These are phyloP conservation scores for Vultur gryphus DNA, from an alignment of 2,797 vertebrate genomes.

Conservation along the genomic window DNA sequence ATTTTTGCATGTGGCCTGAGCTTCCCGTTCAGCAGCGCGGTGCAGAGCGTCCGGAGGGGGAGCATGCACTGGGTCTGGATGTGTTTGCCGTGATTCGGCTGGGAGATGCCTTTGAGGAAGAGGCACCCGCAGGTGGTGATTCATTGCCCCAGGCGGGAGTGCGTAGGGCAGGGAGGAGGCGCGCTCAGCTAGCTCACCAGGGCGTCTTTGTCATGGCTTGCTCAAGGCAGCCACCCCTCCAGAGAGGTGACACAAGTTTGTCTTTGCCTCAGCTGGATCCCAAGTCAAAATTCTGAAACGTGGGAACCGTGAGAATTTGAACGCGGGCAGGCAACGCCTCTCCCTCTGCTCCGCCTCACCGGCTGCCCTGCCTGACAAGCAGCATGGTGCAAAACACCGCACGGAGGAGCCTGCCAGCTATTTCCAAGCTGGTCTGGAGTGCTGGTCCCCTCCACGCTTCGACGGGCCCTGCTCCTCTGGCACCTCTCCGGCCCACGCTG, in stretches of 20 bases:
- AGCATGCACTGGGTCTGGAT: not conserved
- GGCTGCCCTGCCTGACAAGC: not conserved
- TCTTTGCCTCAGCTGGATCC: not conserved
- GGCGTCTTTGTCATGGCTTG: not conserved
- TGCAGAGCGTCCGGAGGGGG: not conserved
- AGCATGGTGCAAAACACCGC: accelerated
- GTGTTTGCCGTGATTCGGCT: not conserved
- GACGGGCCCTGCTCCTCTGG: not conserved
- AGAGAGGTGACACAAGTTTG: accelerated
- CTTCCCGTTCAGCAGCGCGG: not conserved
- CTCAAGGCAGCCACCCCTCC: not conserved
- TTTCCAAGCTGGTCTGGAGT: not conserved
- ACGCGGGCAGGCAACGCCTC: not conserved
- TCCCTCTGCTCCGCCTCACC: not conserved
- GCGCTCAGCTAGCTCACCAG: not conserved
- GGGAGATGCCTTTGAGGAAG: not conserved
- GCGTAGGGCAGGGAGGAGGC: not conserved
- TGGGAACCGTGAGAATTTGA: not conserved
- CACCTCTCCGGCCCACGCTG: not conserved
- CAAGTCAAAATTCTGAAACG: not conserved
- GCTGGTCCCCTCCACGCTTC: accelerated
- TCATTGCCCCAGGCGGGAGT: not conserved
- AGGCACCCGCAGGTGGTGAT: not conserved
- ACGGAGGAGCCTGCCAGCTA: not conserved
- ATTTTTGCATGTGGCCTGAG: not conserved